A percentile compares a stretch with the other conserved stretches of the same genome.
These are phyloP conservation scores for Parnassius mnemosyne DNA, from an alignment of 2,888 invertebrate genomes.

Conservation along the genomic window DNA sequence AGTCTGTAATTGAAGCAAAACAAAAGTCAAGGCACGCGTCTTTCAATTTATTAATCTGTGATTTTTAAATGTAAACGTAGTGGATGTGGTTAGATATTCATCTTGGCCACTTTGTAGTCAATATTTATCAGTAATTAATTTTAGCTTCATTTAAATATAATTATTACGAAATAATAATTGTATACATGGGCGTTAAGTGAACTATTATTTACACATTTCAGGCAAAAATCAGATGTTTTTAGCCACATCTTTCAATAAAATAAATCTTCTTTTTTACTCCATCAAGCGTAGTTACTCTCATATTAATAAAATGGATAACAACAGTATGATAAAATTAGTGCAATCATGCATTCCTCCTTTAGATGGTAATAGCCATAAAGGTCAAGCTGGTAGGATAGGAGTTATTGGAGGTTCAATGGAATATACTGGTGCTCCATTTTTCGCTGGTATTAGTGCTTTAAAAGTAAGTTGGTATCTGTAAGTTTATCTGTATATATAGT, in stretches of 20 bases:
- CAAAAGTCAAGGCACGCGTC: too few relatives aligned
- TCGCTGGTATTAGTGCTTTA: constrained; percentile 93
- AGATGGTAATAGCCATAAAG: constrained; percentile 87
- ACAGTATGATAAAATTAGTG: constrained; percentile 43
- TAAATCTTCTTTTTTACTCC: constrained; percentile 2
- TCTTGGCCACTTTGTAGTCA: too few relatives aligned
- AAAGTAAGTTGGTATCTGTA: constrained; percentile 64
- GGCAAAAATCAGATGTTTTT: constrained; percentile 12
- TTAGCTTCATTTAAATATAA: too few relatives aligned
- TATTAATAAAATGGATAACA: constrained; percentile 39
- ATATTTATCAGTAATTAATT: too few relatives aligned
- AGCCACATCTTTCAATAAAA: not conserved
- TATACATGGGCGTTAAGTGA: not conserved
- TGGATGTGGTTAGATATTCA: too few relatives aligned
- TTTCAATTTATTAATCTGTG: too few relatives aligned
- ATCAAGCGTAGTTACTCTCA: not conserved
- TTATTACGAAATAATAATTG: not conserved
- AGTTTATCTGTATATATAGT: too few relatives aligned
- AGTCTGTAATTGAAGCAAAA: too few relatives aligned
- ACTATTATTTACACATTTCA: not conserved
- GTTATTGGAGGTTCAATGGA: constrained; percentile 96
- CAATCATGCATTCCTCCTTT: constrained; percentile 82
- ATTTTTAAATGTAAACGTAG: too few relatives aligned
- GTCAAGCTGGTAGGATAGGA: constrained; percentile 94
- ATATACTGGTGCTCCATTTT: constrained; percentile 99